Percentiles rank a stretch among this genome's conserved stretches.
Evolutionary conservation across 2,113 vertebrate genomes (phyloP).

Genomic region (Corapipo altera): DNA sequence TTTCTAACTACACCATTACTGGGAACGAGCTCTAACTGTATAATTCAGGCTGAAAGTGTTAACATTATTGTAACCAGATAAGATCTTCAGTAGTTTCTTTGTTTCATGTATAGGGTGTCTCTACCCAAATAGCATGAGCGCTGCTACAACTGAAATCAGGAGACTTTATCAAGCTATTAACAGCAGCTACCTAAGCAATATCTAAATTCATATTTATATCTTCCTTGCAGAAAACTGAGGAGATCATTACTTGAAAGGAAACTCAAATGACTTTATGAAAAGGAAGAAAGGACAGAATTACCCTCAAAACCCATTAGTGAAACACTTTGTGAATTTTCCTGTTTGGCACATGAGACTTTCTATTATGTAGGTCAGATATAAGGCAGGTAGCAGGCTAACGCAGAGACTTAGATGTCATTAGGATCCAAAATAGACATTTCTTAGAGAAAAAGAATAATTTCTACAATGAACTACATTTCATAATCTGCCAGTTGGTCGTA

Average conservation of each 20-base stretch:
- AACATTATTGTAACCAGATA: neutral
- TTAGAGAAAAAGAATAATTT: neutral
- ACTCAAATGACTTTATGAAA: neutral
- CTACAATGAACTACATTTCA: neutral
- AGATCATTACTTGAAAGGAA: neutral
- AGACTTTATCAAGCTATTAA: neutral
- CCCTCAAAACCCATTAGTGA: neutral
- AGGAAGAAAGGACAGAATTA: neutral
- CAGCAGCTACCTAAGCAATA: neutral
- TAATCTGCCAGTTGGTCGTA: neutral
- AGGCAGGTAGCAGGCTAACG: neutral
- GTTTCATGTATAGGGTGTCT: accelerated
- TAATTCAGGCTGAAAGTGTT: neutral
- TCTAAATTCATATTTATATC: neutral
- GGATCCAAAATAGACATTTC: neutral
- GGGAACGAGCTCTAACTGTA: neutral
- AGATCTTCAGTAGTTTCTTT: neutral
- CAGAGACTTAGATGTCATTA: neutral
- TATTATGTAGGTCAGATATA: neutral
- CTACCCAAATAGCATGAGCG: neutral
- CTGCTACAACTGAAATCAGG: neutral
- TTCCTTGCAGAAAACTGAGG: neutral
- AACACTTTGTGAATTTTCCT: neutral
- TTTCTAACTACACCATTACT: neutral
- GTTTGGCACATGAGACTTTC: neutral